phyloP scores from a whole-genome alignment of 2,113 vertebrate genomes.

The Psephotus haematonotus region DNA sequence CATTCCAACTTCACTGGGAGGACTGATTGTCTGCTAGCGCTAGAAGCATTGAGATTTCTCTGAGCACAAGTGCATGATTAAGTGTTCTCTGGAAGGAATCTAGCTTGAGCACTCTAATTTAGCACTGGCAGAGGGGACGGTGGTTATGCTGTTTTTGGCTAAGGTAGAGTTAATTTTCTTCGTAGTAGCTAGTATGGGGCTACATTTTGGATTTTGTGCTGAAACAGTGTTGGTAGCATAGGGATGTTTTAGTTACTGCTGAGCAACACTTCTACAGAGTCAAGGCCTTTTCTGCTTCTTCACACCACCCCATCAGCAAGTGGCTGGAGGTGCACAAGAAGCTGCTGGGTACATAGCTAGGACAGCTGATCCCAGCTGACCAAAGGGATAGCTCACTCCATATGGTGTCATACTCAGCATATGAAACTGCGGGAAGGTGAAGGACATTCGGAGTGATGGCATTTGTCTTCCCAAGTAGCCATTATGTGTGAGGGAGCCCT shows the following conservation, averaged over 20 bases:
- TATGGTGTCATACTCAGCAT: not conserved
- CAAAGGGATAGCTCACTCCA: not conserved
- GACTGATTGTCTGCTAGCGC: not conserved
- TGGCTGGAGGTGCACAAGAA: not conserved
- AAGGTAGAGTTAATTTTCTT: not conserved
- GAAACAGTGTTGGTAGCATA: not conserved
- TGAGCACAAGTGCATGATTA: fast-evolving
- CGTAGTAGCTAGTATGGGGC: not conserved
- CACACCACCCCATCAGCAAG: not conserved
- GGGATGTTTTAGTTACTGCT: not conserved
- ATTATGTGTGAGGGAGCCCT: fast-evolving
- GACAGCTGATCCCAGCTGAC: fast-evolving
- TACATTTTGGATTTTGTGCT: not conserved
- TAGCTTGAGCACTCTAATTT: not conserved
- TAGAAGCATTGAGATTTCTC: not conserved
- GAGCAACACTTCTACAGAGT: not conserved
- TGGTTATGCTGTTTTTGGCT: not conserved
- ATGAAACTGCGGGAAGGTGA: not conserved
- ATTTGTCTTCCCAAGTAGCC: not conserved
- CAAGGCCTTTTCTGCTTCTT: not conserved
- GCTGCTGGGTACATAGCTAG: not conserved
- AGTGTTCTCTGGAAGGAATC: not conserved
- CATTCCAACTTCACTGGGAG: not conserved
- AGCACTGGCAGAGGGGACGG: not conserved
- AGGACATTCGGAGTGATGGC: not conserved